Evolutionary conservation across 2,113 vertebrate species (phyloP).

Genomic region (Alectura lathami): DNA sequence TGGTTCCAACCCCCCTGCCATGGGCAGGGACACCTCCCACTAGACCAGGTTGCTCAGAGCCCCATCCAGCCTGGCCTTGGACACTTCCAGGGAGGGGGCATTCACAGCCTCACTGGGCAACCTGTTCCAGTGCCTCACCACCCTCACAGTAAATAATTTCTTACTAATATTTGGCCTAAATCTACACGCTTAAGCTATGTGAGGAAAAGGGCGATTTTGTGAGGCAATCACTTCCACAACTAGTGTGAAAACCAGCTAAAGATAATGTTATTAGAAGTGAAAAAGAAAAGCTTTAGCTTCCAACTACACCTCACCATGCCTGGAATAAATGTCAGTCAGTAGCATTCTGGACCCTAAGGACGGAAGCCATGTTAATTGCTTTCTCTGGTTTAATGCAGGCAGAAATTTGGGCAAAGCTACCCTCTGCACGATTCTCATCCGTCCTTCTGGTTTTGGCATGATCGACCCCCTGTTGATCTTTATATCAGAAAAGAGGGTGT

Average conservation of each 20-base stretch:
- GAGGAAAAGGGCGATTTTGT: background rate
- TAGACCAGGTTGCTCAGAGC: too few relatives aligned
- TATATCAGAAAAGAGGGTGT: background rate
- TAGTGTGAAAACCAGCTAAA: background rate
- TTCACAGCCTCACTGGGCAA: too few relatives aligned
- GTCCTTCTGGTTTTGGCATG: rapidly evolving
- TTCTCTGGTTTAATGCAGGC: background rate
- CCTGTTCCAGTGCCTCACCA: too few relatives aligned
- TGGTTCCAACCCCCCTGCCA: too few relatives aligned
- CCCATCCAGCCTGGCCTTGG: too few relatives aligned
- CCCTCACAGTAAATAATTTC: too few relatives aligned
- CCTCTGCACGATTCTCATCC: background rate
- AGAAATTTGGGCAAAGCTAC: background rate
- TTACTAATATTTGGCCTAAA: too few relatives aligned
- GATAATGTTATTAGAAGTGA: background rate
- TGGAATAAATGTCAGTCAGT: background rate
- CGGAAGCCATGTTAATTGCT: background rate
- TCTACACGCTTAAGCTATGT: too few relatives aligned
- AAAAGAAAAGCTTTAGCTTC: background rate
- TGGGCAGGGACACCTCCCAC: too few relatives aligned
- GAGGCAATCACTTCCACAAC: background rate
- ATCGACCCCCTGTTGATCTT: too few relatives aligned
- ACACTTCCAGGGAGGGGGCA: too few relatives aligned
- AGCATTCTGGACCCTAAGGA: background rate
- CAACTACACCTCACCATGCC: background rate